Base-by-base conservation (phyloP, 2,797 vertebrate genomes). In the Sebastes steindachneri region DNA sequence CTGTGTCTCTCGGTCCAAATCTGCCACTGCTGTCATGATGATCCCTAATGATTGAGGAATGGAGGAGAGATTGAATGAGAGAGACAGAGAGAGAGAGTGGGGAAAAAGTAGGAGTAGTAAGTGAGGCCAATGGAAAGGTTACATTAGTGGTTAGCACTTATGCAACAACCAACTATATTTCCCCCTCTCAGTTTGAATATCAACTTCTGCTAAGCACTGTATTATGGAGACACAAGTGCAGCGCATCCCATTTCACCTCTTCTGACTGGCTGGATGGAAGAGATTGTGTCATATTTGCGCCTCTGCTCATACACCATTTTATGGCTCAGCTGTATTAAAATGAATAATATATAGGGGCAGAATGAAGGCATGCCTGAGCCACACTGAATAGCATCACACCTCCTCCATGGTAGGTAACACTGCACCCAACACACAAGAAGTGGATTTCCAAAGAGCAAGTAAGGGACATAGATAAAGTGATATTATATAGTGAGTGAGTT, bases 1-100 rank as follows among this genome's bases (percentile, higher is more conserved):
- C 94, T 97, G 97, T 0, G 97, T 99, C 95, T 99, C 99, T 0
- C 98, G 97, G 95, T 99, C 98, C 64, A 99, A 96, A 96, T 99
- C 97, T 4, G 98, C 96, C 90, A 99, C 98, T 0, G 98, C 98
- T 0, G 99, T 99, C 90, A 97, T 97, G 95, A 99, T 99, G 92
- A 98, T 96, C 58, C 98, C 97, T 98, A 92, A 68, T 90, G 79
- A 92, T 84, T 23, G 68, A 86, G 77, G 48, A 21, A 90, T 21
- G 37, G 37, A 68, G 60, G 60, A n/a, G 33, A 74, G 62, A 77
- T 70, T 79, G 51, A 57, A 54, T 76, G 73, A 79, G 37, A 68
- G 45, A 55, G 29, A 15, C 35, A 60, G 33, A 62, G 29, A 73
- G 26, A 51, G 23, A 41, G 37, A 65, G 54, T n/a, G 51, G 8